Base-by-base conservation (phyloP, 2,888 invertebrate species). In the Dasysyrphus albostriatus region DNA sequence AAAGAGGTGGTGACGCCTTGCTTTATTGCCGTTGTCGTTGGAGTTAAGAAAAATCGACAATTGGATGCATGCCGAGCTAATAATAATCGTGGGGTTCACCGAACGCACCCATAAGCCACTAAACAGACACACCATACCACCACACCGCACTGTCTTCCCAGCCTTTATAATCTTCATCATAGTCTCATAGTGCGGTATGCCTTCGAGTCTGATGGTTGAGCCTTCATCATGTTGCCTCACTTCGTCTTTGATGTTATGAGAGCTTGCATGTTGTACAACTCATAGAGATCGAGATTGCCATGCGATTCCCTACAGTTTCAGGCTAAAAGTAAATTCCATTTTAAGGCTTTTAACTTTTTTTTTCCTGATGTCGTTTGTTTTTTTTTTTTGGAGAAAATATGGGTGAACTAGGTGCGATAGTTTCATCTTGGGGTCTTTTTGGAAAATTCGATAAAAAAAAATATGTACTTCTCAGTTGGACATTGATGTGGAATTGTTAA, bases 61-160 rank as follows among this genome's bases (percentile, higher is more conserved):
- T 87, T 87, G 87, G 87, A 78, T 87, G 87, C 87, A 87, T 87
- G 83, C 87, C 83, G 78, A 75, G 88, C 90, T 90, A 91, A 91
- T 91, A 91, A 90, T 90, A 90, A 91, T 92, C 92, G 92, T 92
- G 92, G 92, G 91, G 92, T 92, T 92, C 92, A 92, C 91, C 91
- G 91, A 92, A 92, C 92, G 92, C 92, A 92, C 92, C 92, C 92
- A 92, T 91, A 92, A 92, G 92, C 90, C 91, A 80, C 79, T 69
- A 69, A 69, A 69, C 39, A 69, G 69, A 54, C 54, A 37, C 69
- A 39, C 54, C 69, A 39, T 39, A 29, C 32, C 39, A 51, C 34
- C 14, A 1, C 37, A 37, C 8, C n/a, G 32, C 32, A 32, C 24
- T 24, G 42, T 44, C 54, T 16, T 54, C 24, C 14, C 24, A 59